A percentile compares a stretch with the other conserved stretches of the same genome.
phyloP scores from a whole-genome alignment of 1,140 invertebrate genomes.

The Pseudobourletiella spinata region DNA sequence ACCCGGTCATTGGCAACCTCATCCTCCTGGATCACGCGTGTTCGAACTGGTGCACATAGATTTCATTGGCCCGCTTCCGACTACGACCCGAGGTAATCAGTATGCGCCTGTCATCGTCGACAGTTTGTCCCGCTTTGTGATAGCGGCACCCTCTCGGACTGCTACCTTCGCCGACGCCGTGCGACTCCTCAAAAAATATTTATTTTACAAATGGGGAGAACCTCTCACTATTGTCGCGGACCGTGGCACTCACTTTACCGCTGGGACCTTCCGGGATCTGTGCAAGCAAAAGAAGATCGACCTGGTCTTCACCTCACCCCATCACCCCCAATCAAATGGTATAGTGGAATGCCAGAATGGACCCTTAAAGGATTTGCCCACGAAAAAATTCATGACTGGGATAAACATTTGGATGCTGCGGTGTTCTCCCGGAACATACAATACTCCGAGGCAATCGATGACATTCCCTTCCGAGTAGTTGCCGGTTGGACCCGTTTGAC shows the following conservation, averaged over 20 bases:
- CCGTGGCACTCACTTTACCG: background rate
- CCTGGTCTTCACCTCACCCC: background rate
- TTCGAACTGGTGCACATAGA: constrained; percentile 19
- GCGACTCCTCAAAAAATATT: background rate
- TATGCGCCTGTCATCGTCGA: constrained; percentile 41
- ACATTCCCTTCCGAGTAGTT: too few species aligned
- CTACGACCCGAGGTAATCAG: constrained; percentile 33
- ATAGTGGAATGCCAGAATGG: background rate
- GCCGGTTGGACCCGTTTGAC: too few species aligned
- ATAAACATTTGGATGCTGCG: too few species aligned
- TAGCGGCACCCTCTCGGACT: background rate
- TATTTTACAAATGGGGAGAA: background rate
- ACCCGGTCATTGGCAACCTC: background rate
- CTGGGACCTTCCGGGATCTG: background rate
- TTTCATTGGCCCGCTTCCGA: constrained; percentile 40
- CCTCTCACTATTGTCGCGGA: background rate
- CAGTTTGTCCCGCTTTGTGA: constrained; percentile 8
- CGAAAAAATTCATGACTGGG: background rate
- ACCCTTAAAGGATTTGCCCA: background rate
- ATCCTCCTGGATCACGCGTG: background rate
- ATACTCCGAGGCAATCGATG: too few species aligned
- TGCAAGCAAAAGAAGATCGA: background rate
- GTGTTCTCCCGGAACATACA: too few species aligned
- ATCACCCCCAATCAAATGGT: background rate
- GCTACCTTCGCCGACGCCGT: background rate